phyloP scores from a whole-genome alignment of 64 coral and sea anemone species.

The Exaiptasia diaphana region DNA sequence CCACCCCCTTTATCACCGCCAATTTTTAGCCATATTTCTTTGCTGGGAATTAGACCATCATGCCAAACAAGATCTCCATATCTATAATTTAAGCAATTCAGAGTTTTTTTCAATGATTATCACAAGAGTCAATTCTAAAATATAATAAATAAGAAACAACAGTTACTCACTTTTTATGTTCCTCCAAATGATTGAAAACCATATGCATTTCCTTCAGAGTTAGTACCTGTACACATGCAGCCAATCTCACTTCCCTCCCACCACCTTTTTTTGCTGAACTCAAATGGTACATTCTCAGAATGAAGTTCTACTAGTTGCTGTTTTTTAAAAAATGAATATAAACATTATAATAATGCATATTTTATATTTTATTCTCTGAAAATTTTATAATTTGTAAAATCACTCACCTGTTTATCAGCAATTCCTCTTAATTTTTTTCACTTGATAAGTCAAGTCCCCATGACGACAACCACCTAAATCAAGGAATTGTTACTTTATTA shows the following conservation, averaged over 20 bases:
- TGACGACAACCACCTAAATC: not conserved
- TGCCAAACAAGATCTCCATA: not conserved
- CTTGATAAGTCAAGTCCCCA: not conserved
- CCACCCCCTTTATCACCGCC: constrained; percentile 32
- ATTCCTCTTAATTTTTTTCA: not conserved
- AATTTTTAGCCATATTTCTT: constrained; percentile 27
- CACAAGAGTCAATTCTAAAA: no score
- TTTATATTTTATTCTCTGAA: not conserved
- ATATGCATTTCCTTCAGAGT: not conserved
- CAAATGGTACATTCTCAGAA: not conserved
- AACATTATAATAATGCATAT: not conserved
- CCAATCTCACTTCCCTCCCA: not conserved
- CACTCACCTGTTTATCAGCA: not conserved
- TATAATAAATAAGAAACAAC: not conserved
- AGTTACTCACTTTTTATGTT: not conserved
- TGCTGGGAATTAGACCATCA: constrained; percentile 12
- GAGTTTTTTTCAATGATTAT: not conserved
- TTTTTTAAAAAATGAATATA: not conserved
- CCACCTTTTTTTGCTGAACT: not conserved
- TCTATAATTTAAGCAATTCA: not conserved
- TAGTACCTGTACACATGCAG: not conserved
- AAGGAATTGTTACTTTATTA: not conserved
- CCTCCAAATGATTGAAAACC: not conserved
- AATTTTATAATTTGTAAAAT: not conserved
- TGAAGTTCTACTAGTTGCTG: not conserved